These are phyloP conservation scores for Rhopalosiphum padi DNA, from an alignment of 1,140 invertebrate genomes.

Conservation along the genomic window DNA sequence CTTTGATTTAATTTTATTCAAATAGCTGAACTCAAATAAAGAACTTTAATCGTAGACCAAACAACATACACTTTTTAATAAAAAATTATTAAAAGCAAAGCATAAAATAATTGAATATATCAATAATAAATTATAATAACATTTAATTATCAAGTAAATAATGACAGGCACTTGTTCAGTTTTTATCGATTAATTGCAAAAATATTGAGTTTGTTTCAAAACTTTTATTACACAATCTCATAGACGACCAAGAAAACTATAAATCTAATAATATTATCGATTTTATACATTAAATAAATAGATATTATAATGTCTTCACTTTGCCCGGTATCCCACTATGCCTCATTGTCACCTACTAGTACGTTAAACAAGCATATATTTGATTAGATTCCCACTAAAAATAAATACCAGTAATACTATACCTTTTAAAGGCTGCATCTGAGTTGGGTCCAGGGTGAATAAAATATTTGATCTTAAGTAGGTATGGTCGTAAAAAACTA, in stretches of 20 bases:
- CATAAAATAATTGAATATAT: neutral
- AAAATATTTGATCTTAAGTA: too few relatives aligned
- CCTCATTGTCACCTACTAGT: too few relatives aligned
- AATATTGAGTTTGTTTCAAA: neutral
- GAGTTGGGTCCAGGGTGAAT: too few relatives aligned
- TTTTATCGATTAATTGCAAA: neutral
- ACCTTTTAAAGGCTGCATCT: too few relatives aligned
- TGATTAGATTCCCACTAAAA: too few relatives aligned
- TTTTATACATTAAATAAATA: too few relatives aligned
- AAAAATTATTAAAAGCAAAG: neutral
- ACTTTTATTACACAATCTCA: neutral
- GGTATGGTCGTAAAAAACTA: too few relatives aligned
- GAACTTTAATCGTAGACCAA: neutral
- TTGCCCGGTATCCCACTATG: too few relatives aligned
- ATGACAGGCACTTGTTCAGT: neutral
- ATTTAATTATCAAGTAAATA: neutral
- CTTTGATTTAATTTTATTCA: constrained; percentile 4
- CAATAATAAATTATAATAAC: neutral
- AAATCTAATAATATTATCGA: too few relatives aligned
- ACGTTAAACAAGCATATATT: too few relatives aligned
- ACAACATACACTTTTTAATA: neutral
- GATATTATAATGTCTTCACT: too few relatives aligned
- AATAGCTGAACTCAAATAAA: neutral
- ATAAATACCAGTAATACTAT: too few relatives aligned
- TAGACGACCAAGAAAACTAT: neutral